phyloP scores from a whole-genome alignment of 1,140 invertebrate species.

The Fopius arisanus region DNA sequence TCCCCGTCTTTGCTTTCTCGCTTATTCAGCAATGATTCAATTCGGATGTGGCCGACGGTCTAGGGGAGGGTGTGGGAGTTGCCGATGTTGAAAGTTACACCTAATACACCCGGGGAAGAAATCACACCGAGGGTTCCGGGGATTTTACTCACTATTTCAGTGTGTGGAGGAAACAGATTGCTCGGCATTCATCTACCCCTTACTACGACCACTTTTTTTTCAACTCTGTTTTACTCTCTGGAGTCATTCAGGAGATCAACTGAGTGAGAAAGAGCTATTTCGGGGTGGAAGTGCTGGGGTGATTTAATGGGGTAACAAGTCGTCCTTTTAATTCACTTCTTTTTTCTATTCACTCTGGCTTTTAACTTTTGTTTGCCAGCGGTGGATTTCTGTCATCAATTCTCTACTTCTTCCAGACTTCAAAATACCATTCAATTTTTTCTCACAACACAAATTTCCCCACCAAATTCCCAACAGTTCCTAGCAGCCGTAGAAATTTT shows the following conservation, averaged over 20 bases:
- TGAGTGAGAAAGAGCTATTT: constrained; percentile 37
- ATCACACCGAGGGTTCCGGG: constrained; percentile 16
- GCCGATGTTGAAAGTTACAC: constrained; percentile 35
- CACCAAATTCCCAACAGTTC: no score
- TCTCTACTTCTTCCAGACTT: no score
- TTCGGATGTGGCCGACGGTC: constrained; percentile 61
- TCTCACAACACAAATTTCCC: no score
- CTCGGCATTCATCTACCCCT: constrained; percentile 42
- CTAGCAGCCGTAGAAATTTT: no score
- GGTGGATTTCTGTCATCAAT: background rate
- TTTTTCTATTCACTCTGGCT: constrained; percentile 40
- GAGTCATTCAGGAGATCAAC: constrained; percentile 27
- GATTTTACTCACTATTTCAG: background rate
- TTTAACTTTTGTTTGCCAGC: background rate
- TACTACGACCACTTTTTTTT: constrained; percentile 29
- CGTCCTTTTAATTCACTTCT: constrained; percentile 63
- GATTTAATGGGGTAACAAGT: constrained; percentile 59
- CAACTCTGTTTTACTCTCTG: constrained; percentile 19
- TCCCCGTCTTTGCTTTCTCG: constrained; percentile 50
- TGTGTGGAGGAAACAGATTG: constrained; percentile 56
- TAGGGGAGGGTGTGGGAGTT: constrained; percentile 51
- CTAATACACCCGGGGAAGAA: constrained; percentile 25
- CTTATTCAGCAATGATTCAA: constrained; percentile 68
- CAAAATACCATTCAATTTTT: no score
- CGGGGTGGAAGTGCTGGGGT: constrained; percentile 38